These are phyloP conservation scores for Himalopsyche kuldschensis DNA, from an alignment of 2,888 invertebrate species.

Conservation along the genomic window DNA sequence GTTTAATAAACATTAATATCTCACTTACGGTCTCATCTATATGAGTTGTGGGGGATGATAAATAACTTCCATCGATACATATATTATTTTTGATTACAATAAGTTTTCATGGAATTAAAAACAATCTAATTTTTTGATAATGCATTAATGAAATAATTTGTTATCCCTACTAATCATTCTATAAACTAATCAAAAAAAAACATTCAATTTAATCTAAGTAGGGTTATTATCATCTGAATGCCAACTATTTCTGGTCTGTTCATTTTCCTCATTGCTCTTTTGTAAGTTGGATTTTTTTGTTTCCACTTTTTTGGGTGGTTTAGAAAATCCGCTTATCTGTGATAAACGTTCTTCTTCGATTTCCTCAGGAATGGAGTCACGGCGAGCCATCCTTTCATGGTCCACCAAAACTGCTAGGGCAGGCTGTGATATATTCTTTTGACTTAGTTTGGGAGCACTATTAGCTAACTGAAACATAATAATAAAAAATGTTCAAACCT, in stretches of 20 bases:
- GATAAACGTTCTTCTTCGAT: slow-evolving; percentile 54
- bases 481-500: not conserved
- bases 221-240: slow-evolving; percentile 57
- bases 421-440: slow-evolving; percentile 66
- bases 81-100: no score
- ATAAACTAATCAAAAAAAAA: not conserved
- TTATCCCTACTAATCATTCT: not conserved
- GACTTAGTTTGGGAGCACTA: slow-evolving; percentile 65
- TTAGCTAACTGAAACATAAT: slow-evolving; percentile 57
- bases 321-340: slow-evolving; percentile 44
- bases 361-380: slow-evolving; percentile 68
- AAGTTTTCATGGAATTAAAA: no score
- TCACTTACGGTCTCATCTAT: no score
- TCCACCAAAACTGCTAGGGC: slow-evolving; percentile 57
- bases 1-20: no score
- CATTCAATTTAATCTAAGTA: slow-evolving; percentile 45
- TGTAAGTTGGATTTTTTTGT: slow-evolving; percentile 50
- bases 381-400: slow-evolving; percentile 55
- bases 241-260: slow-evolving; percentile 57
- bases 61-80: no score
- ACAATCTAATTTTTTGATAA: not conserved
- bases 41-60: no score
- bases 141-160: not conserved
- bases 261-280: slow-evolving; percentile 51
- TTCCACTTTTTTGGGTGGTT: slow-evolving; percentile 51